Conservation (phyloP, 2,797 vertebrate genomes). For the Carduelis carduelis region DNA sequence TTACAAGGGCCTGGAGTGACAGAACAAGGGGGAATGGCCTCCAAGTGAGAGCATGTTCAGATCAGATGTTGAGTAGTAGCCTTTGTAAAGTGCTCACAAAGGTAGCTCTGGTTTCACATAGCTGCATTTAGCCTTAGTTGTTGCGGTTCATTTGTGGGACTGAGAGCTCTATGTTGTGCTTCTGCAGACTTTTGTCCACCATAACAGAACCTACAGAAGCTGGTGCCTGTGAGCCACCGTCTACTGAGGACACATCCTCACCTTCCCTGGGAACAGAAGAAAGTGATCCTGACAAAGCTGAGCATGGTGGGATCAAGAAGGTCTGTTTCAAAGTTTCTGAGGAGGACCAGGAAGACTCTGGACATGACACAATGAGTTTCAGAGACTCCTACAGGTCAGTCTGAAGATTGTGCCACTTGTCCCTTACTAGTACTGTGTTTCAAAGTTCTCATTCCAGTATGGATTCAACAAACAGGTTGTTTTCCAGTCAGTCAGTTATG, state of each 20-base stretch:
- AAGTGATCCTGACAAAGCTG: conserved; percentile 85
- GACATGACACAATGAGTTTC: conserved; percentile 98
- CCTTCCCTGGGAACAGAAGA: conserved; percentile 83
- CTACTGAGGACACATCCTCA: conserved; percentile 77
- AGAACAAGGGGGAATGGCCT: not conserved
- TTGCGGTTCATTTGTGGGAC: not conserved
- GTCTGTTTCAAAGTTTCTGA: conserved; percentile 98
- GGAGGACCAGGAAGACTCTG: conserved; percentile 98
- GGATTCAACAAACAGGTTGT: not conserved
- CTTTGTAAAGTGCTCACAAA: not conserved
- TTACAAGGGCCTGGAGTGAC: not conserved
- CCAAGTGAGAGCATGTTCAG: not conserved
- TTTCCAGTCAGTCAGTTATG: not conserved
- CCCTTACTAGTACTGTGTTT: not conserved
- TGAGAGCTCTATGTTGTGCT: not conserved
- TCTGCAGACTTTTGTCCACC: conserved; percentile 77
- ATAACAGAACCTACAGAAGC: conserved; percentile 91
- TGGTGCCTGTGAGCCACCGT: conserved; percentile 77
- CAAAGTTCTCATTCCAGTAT: not conserved
- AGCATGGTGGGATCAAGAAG: conserved; percentile 89
- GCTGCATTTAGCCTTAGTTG: not conserved
- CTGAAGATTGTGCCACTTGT: not conserved
- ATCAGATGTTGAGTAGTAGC: not conserved
- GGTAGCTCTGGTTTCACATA: not conserved
- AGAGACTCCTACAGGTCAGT: conserved; percentile 96